Evolutionary conservation across 2,113 vertebrate genomes (phyloP), one percentile per base, ranked within the genome.

Genomic region (Nerophis ophidion): DNA sequence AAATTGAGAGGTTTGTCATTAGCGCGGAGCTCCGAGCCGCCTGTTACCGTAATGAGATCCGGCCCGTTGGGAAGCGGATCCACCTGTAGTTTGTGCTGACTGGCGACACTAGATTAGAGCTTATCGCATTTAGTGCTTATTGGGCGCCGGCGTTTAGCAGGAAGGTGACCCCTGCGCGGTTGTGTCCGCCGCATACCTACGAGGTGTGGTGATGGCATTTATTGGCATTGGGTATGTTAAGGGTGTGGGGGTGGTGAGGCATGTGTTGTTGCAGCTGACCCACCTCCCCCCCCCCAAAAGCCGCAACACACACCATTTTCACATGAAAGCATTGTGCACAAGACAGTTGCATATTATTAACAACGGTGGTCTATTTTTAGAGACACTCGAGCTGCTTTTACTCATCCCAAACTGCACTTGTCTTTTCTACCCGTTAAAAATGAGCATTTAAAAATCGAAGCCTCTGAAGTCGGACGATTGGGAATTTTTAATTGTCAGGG

Each of bases 201-300:
- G 74, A 84, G 83, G 84, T 88, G 84, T 81, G 80, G 84, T 77
- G 74, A 60, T 84, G 81, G 80, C 84, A 84, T 85, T 90, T 91
- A 82, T 79, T 82, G 84, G 82, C 75, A 68, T 74, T 59, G 68
- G 77, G 72, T 53, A 34, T 59, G 65, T 26, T 2, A 4, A 4
- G 26, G n/a, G 45, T 52, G 15, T 0, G 11, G 51, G 3, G 52
- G 59, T 36, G 8, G 13, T 46, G 34, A 52, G 6, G 40, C 68
- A 77, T 81, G 63, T 91, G 89, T 89, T 91, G 86, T 88, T 83
- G 75, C 89, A 91, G 88, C 89, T 91, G 89, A 90, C 83, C 83
- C 81, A 86, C 81, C 85, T n/a, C 79, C 80, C 54, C 17, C 53
- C n/a, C 53, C 7, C 1, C 1, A 26, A 26, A 26, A 26, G 16